Evolutionary conservation across 2,113 vertebrate species (phyloP), one percentile per base, ranked within the genome.

Genomic region (Nesogale talazaci): DNA sequence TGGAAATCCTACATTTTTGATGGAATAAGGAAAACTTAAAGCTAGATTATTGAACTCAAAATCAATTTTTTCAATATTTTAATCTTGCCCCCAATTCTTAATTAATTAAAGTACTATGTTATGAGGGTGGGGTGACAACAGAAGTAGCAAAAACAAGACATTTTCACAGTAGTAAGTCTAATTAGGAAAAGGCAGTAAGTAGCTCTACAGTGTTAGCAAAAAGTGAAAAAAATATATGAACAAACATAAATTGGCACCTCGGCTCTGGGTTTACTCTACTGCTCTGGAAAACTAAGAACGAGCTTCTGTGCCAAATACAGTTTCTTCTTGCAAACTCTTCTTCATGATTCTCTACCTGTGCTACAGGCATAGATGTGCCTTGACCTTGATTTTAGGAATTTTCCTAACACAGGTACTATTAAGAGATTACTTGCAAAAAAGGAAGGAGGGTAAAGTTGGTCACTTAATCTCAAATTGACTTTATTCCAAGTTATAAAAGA

Each of bases 211-310:
- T 86, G 1, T 82, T 77, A 65, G 19, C 15, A 89, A 80, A 56
- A 27, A 67, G 10, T 86, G 92, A 52, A 74, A 94, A 94, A 89
- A 86, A 46, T 29, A 52, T 46, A 19, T 52, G 46, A 52, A 52
- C 46, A 80, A 46, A 75, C 69, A 46, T n/a, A 8, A 78, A 56
- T 90, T 74, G 42, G 20, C 42, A 31, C 77, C 88, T 7, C 74
- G 5, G 4, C 23, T 76, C 31, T 75, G 36, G 23, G 20, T 90
- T 74, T 84, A 20, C 6, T 79, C 1, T 31, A 29, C 2, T 90
- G n/a, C 40, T 52, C 14, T 52, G 46, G 46, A 25, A 90, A 36
- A 78, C 90, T 84, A 79, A 23, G 2, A 67, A 93, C 25, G 3
- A 0, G 46, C 46, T 84, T 88, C 72, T 38, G 40, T 75, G 25